phyloP scores from a whole-genome alignment of 2,888 invertebrate species.

The Amphipyra tragopoginis region DNA sequence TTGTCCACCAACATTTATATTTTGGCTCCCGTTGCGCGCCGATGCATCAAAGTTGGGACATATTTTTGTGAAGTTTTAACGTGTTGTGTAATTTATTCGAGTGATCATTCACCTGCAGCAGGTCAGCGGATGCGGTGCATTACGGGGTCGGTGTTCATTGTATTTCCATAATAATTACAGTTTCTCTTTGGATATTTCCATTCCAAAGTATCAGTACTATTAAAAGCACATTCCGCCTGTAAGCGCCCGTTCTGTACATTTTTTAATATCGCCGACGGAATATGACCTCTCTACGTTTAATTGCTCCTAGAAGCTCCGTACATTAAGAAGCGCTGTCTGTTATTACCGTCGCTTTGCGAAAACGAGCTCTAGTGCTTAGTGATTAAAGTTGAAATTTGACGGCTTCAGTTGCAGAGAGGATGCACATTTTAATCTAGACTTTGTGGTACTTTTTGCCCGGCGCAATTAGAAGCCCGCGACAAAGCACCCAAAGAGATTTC shows the following conservation, averaged over 20 bases:
- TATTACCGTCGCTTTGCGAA: conserved; percentile 41
- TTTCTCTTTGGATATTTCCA: conserved; percentile 5
- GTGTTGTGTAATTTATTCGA: conserved; percentile 32
- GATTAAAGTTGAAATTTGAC: conserved; percentile 58
- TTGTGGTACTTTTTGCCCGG: conserved; percentile 76
- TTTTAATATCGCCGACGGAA: conserved; percentile 65
- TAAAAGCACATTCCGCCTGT: conserved; percentile 16
- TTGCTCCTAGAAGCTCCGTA: conserved; percentile 70
- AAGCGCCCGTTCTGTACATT: conserved; percentile 43
- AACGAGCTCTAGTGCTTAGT: conserved; percentile 50
- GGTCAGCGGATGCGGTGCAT: background rate
- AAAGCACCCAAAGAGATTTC: conserved; percentile 75
- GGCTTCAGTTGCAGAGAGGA: conserved; percentile 44
- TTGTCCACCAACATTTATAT: conserved; percentile 19
- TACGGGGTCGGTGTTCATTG: background rate
- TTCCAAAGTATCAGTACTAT: conserved; percentile 14
- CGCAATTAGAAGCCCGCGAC: conserved; percentile 79
- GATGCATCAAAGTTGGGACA: conserved; percentile 40
- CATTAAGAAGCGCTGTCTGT: conserved; percentile 68
- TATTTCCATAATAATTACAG: conserved; percentile 5
- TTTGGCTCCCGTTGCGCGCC: conserved; percentile 14
- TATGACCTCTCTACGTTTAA: conserved; percentile 77
- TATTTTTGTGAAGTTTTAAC: conserved; percentile 47
- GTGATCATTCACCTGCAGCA: conserved; percentile 29
- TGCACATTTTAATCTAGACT: conserved; percentile 81